Evolutionary conservation across 2,113 vertebrate genomes (phyloP), one percentile per base, ranked within the genome.

Genomic region (Hirundichthys speculiger): DNA sequence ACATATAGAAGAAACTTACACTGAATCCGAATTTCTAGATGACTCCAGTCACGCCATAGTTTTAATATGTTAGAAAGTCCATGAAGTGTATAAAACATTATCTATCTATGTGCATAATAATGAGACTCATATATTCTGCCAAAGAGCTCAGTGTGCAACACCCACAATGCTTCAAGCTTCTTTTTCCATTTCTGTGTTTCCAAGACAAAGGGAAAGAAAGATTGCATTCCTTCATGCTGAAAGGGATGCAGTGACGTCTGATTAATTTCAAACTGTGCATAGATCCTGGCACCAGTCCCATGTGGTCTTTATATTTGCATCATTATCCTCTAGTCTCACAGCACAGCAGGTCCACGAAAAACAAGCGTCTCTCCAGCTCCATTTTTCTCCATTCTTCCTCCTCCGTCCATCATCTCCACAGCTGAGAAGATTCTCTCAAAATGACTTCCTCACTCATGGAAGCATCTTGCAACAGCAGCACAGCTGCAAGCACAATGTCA

Each of bases 251-350:
- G 24, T 25, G 55, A 65, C 2, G 18, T 20, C 65, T 40, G 25
- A 34, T 77, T 67, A 38, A 56, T 57, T 69, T 43, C 34, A 56
- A 50, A 42, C 45, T 20, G 5, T 42, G 46, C 43, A 41, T 41
- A 5, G 25, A 73, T 24, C 20, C 60, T 40, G 73, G 54, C 47
- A 27, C 25, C 20, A 2, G 41, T 56, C 48, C 49, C 53, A 8
- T 14, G 18, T 7, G 27, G 56, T 46, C 24, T 69, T 57, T 54
- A 45, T 48, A 51, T 18, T 6, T 0, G 24, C 73, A 50, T 80
- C 51, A 76, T 70, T 73, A 73, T 73, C n/a, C 39, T 46, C 51
- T 18, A 66, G 13, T 64, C 60, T 50, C 52, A 62, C 53, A 68
- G 69, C 55, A 42, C 69, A 64, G 49, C 9, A 18, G 43, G 52